Conservation (phyloP, 2,797 vertebrate genomes). For the Syngnathus rostellatus region DNA sequence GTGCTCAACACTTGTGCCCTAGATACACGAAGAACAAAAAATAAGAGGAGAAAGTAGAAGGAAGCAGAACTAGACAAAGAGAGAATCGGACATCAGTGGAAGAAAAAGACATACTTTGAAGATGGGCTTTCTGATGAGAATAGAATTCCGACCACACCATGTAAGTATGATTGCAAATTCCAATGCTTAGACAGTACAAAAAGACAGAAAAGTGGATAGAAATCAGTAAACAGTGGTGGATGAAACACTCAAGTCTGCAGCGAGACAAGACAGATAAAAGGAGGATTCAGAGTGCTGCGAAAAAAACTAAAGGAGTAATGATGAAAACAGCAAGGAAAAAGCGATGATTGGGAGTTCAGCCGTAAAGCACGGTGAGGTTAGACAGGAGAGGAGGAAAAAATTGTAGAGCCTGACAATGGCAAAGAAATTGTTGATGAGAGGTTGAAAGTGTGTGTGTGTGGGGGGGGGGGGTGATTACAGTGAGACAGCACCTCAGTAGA, state of each 20-base stretch:
- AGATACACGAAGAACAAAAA: constrained; percentile 43
- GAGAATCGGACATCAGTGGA: constrained; percentile 34
- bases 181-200: constrained; percentile 19
- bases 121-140: constrained; percentile 19
- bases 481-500: constrained; percentile 12
- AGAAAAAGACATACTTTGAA: constrained; percentile 17
- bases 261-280: constrained; percentile 36
- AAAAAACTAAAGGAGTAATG: constrained; percentile 14
- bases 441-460: constrained; percentile 24
- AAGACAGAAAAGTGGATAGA: constrained; percentile 34
- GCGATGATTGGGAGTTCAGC: constrained; percentile 17
- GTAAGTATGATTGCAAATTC: constrained; percentile 26
- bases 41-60: constrained; percentile 12
- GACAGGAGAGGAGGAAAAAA: constrained; percentile 1
- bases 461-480: constrained; percentile 31
- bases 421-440: constrained; percentile 38
- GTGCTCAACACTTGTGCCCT: constrained; percentile 46
- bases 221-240: constrained; percentile 38
- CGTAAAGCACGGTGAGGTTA: constrained; percentile 13
- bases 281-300: constrained; percentile 15
- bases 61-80: constrained; percentile 16
- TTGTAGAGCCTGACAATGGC: constrained; percentile 17
- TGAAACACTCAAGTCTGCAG: constrained; percentile 31
- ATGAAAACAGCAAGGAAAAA: constrained; percentile 36
- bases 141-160: constrained; percentile 19